A percentile compares a stretch with the other conserved stretches of the same genome.
These are phyloP conservation scores for Peromyscus nudipes DNA, from an alignment of 2,797 vertebrate genomes.

Conservation along the genomic window DNA sequence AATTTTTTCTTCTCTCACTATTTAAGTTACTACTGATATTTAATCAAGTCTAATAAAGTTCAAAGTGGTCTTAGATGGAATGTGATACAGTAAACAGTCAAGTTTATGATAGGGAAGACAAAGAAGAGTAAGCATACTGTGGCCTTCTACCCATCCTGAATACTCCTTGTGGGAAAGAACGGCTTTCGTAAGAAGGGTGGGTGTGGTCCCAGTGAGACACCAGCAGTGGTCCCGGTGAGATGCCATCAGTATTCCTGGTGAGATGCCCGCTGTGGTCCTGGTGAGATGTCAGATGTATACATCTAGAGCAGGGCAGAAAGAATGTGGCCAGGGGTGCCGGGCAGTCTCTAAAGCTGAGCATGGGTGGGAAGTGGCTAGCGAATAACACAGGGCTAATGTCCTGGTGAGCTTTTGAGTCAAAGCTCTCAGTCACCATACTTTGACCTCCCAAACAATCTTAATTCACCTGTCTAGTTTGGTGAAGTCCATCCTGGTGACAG, in stretches of 20 bases:
- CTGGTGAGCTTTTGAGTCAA: neutral
- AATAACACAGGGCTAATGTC: neutral
- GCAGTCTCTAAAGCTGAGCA: neutral
- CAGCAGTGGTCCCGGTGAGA: neutral
- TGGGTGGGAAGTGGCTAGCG: too few relatives aligned
- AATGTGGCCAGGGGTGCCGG: fast-evolving
- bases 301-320: neutral
- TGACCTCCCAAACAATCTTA: neutral
- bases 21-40: neutral
- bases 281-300: too few relatives aligned
- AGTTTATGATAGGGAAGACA: neutral
- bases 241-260: too few relatives aligned
- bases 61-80: neutral
- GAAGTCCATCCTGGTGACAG: neutral
- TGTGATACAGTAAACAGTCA: neutral
- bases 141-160: too few relatives aligned
- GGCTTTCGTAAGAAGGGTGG: too few relatives aligned
- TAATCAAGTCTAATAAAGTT: neutral
- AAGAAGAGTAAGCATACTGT: too few relatives aligned
- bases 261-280: too few relatives aligned
- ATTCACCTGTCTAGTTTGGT: neutral
- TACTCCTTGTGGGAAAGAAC: neutral
- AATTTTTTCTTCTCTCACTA: neutral
- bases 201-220: neutral
- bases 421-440: neutral